These are phyloP conservation scores for Caracal caracal DNA, from an alignment of 2,113 vertebrate species.

Conservation along the genomic window DNA sequence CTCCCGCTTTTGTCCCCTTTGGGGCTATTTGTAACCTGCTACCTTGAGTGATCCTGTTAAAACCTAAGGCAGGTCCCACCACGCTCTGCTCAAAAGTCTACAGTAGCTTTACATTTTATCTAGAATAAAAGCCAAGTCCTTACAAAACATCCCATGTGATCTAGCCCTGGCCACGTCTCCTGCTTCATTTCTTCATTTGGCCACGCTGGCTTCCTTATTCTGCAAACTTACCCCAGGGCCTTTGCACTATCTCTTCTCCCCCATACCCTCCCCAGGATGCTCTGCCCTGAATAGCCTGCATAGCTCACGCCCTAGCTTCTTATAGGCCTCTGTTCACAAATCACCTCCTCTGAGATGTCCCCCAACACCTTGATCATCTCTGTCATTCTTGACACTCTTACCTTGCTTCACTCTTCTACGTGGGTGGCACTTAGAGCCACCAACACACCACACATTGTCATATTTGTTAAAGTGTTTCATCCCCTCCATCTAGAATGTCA, in stretches of 20 bases:
- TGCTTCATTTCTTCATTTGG: neutral
- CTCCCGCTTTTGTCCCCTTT: neutral
- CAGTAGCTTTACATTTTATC: neutral
- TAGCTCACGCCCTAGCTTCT: neutral
- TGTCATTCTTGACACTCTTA: neutral
- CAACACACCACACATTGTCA: accelerated
- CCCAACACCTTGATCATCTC: neutral
- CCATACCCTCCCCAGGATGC: neutral
- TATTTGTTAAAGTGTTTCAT: neutral
- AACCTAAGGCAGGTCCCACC: neutral
- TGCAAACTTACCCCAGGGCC: neutral
- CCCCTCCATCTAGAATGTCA: neutral
- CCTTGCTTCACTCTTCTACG: neutral
- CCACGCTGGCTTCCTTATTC: neutral
- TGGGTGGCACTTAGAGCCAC: neutral
- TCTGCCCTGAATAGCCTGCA: neutral
- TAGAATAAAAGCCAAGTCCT: neutral
- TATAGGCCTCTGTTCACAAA: neutral
- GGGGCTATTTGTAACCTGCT: neutral
- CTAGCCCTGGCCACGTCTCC: neutral
- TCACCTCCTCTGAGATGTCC: neutral
- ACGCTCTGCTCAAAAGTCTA: neutral
- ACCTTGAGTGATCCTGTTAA: neutral
- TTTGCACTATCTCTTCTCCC: neutral
- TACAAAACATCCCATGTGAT: neutral